Evolutionary conservation across 2,888 invertebrate genomes (phyloP), one percentile per base, ranked within the genome.

Genomic region (Drosophila affinis): DNA sequence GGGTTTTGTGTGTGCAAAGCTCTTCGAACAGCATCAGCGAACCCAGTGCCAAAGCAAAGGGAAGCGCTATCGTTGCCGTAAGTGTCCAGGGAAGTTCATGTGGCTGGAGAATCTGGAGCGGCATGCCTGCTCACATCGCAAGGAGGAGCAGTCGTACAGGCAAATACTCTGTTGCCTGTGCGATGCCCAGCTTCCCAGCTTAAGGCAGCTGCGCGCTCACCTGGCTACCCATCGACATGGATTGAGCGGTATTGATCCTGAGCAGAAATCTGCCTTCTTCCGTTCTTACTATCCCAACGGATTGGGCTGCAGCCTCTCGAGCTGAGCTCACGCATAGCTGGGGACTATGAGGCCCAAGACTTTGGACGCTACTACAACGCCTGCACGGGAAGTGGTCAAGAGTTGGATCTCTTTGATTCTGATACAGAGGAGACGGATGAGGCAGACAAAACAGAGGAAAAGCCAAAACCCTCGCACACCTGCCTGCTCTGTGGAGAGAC

Each of bases 11-110:
- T 92, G 93, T 12, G 75, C 91, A 0, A 92, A 91, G 58, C 91
- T 93, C 12, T 93, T 93, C 1, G 91, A 93, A 0, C 93, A 93
- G 1, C 94, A 94, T 91, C 46, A 93, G 89, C 89, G 92, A 88
- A 77, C 92, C 78, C 91, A 92, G 46, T 93, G 92, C 57, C 75
- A 88, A 12, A 91, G 90, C 65, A 76, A 75, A 7, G 69, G 85
- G 3, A 91, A 89, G 61, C 75, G 86, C 9, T 80, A 89, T 29
- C 77, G 72, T 12, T 92, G 92, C 61, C 65, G 82, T 3, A 80
- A 84, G 3, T 92, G 92, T 63, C 89, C 90, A 0, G 90, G 90
- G 3, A 90, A 89, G 67, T 92, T 92, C 62, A 86, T 88, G 62
- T 92, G 92, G 92, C 65, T 74, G 5, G 82, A 90, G 58, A 92